Evolutionary conservation across 1,140 invertebrate genomes (phyloP).

Genomic region (Oscheius sp.): DNA sequence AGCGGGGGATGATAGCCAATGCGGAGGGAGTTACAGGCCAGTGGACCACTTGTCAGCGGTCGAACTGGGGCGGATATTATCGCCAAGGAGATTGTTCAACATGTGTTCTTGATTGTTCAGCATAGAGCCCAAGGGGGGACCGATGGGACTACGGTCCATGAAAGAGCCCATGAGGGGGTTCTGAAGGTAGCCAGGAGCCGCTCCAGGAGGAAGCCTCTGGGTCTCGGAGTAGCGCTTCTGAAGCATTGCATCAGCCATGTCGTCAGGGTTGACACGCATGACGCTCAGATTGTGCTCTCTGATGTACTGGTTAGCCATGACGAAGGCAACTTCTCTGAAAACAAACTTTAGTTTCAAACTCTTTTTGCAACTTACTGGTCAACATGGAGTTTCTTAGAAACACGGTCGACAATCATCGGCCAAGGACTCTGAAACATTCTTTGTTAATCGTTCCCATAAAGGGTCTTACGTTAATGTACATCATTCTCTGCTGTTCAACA

Average conservation of each 20-base stretch:
- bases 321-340: not conserved
- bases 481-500: slow-evolving; percentile 6
- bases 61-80: not conserved
- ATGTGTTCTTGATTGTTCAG: not conserved
- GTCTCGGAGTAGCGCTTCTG: not conserved
- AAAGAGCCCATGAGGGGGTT: not conserved
- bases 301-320: not conserved
- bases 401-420: not conserved
- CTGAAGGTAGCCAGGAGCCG: not conserved
- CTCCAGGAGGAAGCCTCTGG: not conserved
- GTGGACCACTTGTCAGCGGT: not conserved
- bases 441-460: not conserved
- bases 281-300: not conserved
- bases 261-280: not conserved
- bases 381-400: not conserved
- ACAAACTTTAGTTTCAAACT: not conserved
- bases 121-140: not conserved
- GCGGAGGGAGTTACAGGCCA: no score
- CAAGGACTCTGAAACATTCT: not conserved
- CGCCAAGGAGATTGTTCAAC: not conserved
- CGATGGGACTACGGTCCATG: not conserved
- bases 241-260: not conserved
- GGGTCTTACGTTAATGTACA: not conserved
- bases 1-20: no score
- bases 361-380: not conserved